Base-by-base conservation (phyloP, 2,888 invertebrate species). In the Oscheius sp. region DNA sequence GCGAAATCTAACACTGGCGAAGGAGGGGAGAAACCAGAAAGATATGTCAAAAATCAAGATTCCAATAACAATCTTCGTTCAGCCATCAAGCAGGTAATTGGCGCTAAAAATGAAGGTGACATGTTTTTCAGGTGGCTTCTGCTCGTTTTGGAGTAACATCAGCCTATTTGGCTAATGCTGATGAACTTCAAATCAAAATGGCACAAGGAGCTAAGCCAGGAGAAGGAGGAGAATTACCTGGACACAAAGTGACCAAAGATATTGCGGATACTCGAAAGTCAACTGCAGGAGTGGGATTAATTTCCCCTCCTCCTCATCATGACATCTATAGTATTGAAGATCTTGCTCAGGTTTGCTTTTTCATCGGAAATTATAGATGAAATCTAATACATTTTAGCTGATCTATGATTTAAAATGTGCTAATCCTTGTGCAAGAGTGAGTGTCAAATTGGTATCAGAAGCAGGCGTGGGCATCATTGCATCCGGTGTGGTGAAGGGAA, bases 321-420 rank as follows among this genome's bases (percentile, higher is more conserved):
- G 98, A 98, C 86, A 98, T 98, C 88, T 98, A 98, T 89, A 96
- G 96, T 58, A 98, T 98, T 87, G 98, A 98, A 89, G 98, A 98
- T 90, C 89, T 98, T 84, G 95, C 97, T 0, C 95, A 98, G 88
- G 89, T 89, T 75, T 17, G 29, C n/a, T 12, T 15, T n/a, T n/a
- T n/a, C n/a, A n/a, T 29, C n/a, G 37, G 37, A 37, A n/a, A n/a
- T n/a, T n/a, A n/a, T n/a, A n/a, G 25, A 25, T 25, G 48, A 8
- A 15, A 37, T 37, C 15, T 12, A 31, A 31, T 65, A 12, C 23
- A 45, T 86, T 81, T 74, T 63, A 87, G 88, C 90, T 98, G 66
- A 97, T 98, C 86, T 98, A 97, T 87, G 97, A 98, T 89, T 89
- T 98, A 77, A 98, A 98, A 88, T 95, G 94, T 86, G 94, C 96